Base-by-base conservation (phyloP, 1,140 invertebrate species). In the Drosophila bifasciata region DNA sequence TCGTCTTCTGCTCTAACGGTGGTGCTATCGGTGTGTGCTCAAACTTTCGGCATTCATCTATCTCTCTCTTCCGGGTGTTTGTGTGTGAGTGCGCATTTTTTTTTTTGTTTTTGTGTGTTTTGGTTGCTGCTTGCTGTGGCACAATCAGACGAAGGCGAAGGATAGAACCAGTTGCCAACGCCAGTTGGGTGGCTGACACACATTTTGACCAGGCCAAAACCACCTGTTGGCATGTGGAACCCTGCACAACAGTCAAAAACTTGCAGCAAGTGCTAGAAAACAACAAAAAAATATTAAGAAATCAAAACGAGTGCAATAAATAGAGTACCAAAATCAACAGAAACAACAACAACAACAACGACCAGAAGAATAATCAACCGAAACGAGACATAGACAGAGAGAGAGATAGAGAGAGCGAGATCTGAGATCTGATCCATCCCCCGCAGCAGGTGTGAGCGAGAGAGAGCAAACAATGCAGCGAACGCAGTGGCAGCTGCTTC, bases 401-500 rank as follows among this genome's bases (percentile, higher is more conserved):
- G 21, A 62, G 41, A 28, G 56, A 64, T 46, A 55, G 49, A 76
- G 15, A 11, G 23, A 32, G 11, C 32, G 11, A 36, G 32, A 36
- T 25, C 23, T 25, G 23, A 25, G 23, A 25, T 25, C 23, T 5
- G 23, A 25, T 36, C 32, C 11, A 36, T 36, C 39, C 13, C 15
- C 36, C 17, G 53, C 16, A 19, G 8, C 51, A 64, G 69, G 68
- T 63, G 70, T 49, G 53, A 75, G 49, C 36, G 41, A 76, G 64
- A 58, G 60, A 76, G 67, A 72, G 52, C 68, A 64, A 67, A 61
- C 58, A 67, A 86, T 85, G 81, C 81, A 85, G 48, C 81, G 77
- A 63, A 85, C 70, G 79, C 79, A 69, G 79, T 73, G 56, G 58
- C 40, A 52, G 69, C 49, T 50, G 59, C 48, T 36, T 43, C 45